Evolutionary conservation across 2,113 vertebrate genomes (phyloP).

Genomic region (Gavialis gangeticus): DNA sequence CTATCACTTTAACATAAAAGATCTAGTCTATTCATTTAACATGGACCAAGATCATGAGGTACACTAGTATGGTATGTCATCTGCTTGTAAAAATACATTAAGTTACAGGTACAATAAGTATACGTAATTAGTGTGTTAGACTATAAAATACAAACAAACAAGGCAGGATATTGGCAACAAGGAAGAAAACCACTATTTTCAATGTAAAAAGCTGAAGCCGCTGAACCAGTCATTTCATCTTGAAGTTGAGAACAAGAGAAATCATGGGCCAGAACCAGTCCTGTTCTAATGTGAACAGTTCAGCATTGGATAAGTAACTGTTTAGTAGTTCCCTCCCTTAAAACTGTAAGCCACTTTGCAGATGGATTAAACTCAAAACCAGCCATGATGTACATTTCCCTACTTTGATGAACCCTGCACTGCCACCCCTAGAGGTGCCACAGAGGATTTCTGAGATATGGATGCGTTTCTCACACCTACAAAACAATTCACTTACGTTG

Average conservation of each 20-base stretch:
- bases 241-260: neutral
- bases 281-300: neutral
- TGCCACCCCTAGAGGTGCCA: neutral
- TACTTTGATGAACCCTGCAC: neutral
- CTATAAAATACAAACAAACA: constrained; percentile 44
- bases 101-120: constrained; percentile 2
- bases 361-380: neutral
- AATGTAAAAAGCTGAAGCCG: constrained; percentile 28
- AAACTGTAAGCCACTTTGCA: neutral
- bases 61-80: constrained; percentile 17
- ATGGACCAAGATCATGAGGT: constrained; percentile 44
- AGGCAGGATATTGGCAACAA: constrained; percentile 15
- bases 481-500: neutral
- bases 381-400: neutral
- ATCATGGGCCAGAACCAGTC: neutral
- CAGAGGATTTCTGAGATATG: too few species aligned
- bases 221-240: neutral
- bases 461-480: neutral
- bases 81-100: constrained; percentile 44
- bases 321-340: neutral
- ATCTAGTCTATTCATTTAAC: constrained; percentile 22
- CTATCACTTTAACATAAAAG: neutral
- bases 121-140: constrained; percentile 68
- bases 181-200: neutral
- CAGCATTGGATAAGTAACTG: neutral